Conservation (phyloP, 2,113 vertebrate species). For the Bubo bubo region DNA sequence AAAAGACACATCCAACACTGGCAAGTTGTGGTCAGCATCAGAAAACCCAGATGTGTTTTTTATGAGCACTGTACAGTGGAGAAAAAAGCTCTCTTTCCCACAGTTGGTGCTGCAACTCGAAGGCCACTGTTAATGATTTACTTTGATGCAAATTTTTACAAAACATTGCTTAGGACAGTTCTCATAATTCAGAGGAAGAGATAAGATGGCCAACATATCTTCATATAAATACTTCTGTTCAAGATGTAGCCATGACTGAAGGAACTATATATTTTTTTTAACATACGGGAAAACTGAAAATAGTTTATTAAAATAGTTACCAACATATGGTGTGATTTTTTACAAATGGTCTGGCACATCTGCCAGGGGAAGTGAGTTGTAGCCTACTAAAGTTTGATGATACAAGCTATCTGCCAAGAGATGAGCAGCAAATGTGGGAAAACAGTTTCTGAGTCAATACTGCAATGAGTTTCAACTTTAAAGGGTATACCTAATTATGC, state of each 20-base stretch:
- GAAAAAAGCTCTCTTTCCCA: background rate
- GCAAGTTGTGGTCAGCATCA: background rate
- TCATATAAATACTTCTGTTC: background rate
- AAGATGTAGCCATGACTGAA: background rate
- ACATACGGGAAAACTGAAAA: background rate
- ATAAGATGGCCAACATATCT: background rate
- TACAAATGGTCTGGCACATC: background rate
- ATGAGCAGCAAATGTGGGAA: background rate
- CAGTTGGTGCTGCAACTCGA: background rate
- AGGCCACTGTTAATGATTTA: background rate
- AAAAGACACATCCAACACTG: accelerated
- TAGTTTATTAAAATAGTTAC: conserved; percentile 14
- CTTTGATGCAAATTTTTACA: background rate
- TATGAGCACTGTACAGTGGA: background rate
- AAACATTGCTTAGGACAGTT: background rate
- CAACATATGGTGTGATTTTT: conserved; percentile 1
- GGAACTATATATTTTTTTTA: background rate
- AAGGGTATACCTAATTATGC: background rate
- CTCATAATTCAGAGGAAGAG: background rate
- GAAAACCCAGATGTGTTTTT: background rate
- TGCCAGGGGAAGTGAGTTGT: background rate
- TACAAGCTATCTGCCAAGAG: background rate
- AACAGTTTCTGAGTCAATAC: background rate
- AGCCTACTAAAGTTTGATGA: background rate
- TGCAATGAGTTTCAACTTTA: background rate